Conservation (phyloP, 1,140 invertebrate species). For the Papilio polyxenes region DNA sequence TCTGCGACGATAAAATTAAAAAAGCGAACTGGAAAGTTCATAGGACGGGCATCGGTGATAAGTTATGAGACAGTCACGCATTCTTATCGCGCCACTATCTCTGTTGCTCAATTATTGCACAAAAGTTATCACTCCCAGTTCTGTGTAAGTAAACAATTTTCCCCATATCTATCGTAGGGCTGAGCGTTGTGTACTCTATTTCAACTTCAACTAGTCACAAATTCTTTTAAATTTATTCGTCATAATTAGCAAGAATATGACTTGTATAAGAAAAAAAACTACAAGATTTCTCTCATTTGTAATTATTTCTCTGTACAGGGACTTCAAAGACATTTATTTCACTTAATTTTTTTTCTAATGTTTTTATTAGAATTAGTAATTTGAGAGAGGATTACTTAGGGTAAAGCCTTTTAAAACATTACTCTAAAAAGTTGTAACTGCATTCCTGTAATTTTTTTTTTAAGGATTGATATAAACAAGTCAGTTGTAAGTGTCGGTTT, state of each 20-base stretch:
- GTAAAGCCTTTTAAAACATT: not conserved
- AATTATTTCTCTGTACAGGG: not conserved
- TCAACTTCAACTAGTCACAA: not conserved
- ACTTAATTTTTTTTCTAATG: not conserved
- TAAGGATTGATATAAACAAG: not conserved
- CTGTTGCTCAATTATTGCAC: conserved; percentile 36
- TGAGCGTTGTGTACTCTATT: not conserved
- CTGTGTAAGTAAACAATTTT: conserved; percentile 34
- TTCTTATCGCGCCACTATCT: conserved; percentile 20
- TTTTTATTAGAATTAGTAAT: not conserved
- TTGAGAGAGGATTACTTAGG: not conserved
- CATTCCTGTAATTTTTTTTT: not conserved
- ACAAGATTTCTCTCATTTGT: not conserved
- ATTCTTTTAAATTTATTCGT: not conserved
- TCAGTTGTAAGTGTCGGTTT: not conserved
- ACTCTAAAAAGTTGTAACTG: not conserved
- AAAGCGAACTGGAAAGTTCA: conserved; percentile 19
- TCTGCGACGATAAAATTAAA: conserved; percentile 8
- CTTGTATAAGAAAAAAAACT: not conserved
- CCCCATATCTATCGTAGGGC: conserved; percentile 19
- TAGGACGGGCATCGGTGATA: conserved; percentile 13
- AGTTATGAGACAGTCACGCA: conserved; percentile 11
- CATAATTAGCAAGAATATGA: not conserved
- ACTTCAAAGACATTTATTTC: not conserved
- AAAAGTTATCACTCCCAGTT: conserved; percentile 24